Evolutionary conservation across 2,888 invertebrate genomes (phyloP), one percentile per base, ranked within the genome.

Genomic region (Pharmacophagus antenor): DNA sequence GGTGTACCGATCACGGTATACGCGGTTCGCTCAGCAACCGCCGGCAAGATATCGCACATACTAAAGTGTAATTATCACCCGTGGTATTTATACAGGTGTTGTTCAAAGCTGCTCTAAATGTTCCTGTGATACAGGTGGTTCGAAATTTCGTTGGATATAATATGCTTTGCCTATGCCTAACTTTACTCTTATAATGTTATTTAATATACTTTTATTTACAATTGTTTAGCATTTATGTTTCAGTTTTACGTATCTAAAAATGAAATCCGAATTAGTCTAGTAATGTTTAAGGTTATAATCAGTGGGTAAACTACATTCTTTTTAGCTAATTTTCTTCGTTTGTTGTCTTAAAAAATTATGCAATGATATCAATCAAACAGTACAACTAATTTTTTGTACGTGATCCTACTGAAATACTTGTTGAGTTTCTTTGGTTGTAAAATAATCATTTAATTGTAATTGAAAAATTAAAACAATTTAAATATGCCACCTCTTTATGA

Each of bases 11-110:
- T 27, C 31, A 46, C 47, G 47, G 17, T 22, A 50, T 10, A n/a
- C 42, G 42, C 7, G 18, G 42, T 44, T 17, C 20, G 37, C 41
- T 51, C 17, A n/a, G 20, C 22, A 21, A 44, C 22, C 21, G 25
- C 21, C 12, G 8, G 41, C 41, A 58, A 58, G 37, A 58, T 50
- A 60, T 55, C 31, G 55, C 54, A 55, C 59, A 60, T 55, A 58
- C 20, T 27, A 4, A 1, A 15, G 2, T 8, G 48, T 42, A 53
- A 58, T 58, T 58, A 58, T 42, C 12, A 17, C 20, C 8, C 6
- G 23, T n/a, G 27, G 21, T 21, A 49, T 54, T 58, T 42, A 53
- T 41, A 54, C 58, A 58, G 53, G 58, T 58, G 53, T 58, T 49
- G 42, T 48, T 53, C 27, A 49, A 54, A 48, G 58, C 41, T 52